phyloP scores from a whole-genome alignment of 2,797 vertebrate genomes.

The Rhodeus uyekii region DNA sequence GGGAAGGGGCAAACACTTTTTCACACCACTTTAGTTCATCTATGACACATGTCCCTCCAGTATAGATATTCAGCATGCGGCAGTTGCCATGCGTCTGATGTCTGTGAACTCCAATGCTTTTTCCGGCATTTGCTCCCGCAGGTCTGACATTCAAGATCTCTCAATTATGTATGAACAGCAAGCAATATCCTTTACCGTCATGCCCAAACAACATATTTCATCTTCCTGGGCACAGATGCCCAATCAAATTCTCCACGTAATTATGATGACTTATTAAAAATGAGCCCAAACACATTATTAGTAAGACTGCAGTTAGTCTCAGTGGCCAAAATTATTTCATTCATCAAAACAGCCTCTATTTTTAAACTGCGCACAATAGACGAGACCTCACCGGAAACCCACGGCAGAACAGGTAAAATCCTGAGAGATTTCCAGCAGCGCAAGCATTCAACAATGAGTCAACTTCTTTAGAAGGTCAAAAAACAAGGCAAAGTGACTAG shows the following conservation, averaged over 20 bases:
- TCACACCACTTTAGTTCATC: no score
- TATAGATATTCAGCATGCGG: constrained; percentile 48
- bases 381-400: constrained; percentile 44
- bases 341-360: constrained; percentile 69
- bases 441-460: constrained; percentile 28
- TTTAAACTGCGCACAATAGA: constrained; percentile 56
- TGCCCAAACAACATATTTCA: constrained; percentile 84
- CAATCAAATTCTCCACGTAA: constrained; percentile 81
- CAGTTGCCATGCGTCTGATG: constrained; percentile 59
- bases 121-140: constrained; percentile 82
- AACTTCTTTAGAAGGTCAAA: constrained; percentile 40
- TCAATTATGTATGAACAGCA: constrained; percentile 87
- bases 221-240: constrained; percentile 82
- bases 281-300: constrained; percentile 78
- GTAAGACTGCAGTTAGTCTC: constrained; percentile 76
- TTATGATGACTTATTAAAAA: constrained; percentile 86
- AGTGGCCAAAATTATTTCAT: constrained; percentile 73
- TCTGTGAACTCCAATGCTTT: constrained; percentile 77
- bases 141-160: constrained; percentile 86
- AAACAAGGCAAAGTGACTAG: constrained; percentile 14
- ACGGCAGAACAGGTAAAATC: constrained; percentile 48
- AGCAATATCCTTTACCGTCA: constrained; percentile 86
- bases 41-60: constrained; percentile 51
- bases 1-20: no score
- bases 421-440: constrained; percentile 27